Conservation (phyloP, 2,797 vertebrate species). For the Dipus sagitta region DNA sequence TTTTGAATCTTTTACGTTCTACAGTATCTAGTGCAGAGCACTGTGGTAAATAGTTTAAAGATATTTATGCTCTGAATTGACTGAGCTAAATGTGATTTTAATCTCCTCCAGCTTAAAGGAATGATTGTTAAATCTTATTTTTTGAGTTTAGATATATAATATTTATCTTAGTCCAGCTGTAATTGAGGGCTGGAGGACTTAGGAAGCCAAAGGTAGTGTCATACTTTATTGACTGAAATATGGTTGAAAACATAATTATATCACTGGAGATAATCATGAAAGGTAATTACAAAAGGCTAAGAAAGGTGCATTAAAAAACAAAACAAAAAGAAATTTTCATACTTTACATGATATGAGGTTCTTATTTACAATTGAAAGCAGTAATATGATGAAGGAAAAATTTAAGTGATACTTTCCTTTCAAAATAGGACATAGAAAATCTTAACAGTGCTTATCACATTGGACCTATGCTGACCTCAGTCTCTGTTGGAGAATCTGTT, state of each 20-base stretch:
- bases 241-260: not conserved
- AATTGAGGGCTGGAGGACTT: not conserved
- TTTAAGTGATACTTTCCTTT: not conserved
- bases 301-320: constrained; percentile 13
- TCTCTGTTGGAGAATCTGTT: too few relatives aligned
- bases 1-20: not conserved
- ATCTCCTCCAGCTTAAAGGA: not conserved
- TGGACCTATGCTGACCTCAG: too few relatives aligned
- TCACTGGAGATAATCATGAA: not conserved
- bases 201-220: not conserved
- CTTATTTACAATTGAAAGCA: not conserved
- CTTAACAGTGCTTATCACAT: too few relatives aligned
- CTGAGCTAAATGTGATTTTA: not conserved
- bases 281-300: not conserved
- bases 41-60: not conserved
- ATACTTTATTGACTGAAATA: not conserved
- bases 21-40: not conserved
- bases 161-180: not conserved
- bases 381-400: not conserved
- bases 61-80: not conserved
- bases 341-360: not conserved
- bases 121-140: not conserved
- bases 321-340: not conserved
- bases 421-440: not conserved
- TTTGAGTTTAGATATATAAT: constrained; percentile 41